Evolutionary conservation across 2,888 invertebrate species (phyloP).

Genomic region (Bruchidius siliquastri): DNA sequence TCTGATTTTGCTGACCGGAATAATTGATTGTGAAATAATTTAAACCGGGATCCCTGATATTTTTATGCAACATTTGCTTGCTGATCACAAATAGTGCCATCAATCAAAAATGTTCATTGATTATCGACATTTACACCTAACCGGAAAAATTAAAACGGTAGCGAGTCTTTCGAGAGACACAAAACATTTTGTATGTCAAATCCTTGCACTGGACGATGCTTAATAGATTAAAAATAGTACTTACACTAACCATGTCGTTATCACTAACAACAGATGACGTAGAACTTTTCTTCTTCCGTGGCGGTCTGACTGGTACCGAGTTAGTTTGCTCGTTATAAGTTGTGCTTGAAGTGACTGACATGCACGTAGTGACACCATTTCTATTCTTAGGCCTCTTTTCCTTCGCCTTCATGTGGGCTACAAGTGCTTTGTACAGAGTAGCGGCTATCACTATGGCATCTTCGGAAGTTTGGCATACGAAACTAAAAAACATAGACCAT

Average conservation of each 20-base stretch:
- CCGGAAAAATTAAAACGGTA: no score
- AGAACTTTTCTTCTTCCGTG: slow-evolving; percentile 68
- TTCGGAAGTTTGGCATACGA: slow-evolving; percentile 83
- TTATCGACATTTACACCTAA: no score
- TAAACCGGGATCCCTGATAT: no score
- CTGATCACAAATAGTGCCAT: no score
- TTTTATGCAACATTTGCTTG: no score
- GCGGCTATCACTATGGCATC: slow-evolving; percentile 90
- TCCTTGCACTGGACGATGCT: no score
- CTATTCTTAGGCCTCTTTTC: slow-evolving; percentile 62
- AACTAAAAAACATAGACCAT: slow-evolving; percentile 39
- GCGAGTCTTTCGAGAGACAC: no score
- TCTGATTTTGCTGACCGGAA: no score
- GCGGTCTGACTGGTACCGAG: slow-evolving; percentile 62
- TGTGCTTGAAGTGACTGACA: slow-evolving; percentile 65
- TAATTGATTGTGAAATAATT: no score
- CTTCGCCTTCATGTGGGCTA: slow-evolving; percentile 70
- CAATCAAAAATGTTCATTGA: no score
- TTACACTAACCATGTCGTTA: slow-evolving; percentile 50
- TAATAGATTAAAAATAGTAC: no score
- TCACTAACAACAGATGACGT: slow-evolving; percentile 59
- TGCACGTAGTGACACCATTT: slow-evolving; percentile 73
- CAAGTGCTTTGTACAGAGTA: slow-evolving; percentile 81
- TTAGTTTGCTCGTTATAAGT: slow-evolving; percentile 30
- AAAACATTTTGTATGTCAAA: no score